phyloP scores from a whole-genome alignment of 2,888 invertebrate genomes.

The Ophioninae sp. region DNA sequence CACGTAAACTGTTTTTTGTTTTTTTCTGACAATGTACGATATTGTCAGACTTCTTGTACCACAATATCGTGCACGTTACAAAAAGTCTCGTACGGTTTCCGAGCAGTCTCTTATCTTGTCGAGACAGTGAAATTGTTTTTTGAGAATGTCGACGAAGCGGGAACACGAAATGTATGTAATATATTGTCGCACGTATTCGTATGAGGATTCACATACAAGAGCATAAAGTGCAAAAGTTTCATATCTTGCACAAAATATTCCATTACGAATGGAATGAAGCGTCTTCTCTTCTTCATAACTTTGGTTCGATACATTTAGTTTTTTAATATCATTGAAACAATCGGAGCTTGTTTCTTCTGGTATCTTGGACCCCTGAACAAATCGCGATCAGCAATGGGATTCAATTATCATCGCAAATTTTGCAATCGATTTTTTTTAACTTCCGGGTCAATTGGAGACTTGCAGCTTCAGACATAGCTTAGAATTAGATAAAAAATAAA shows the following conservation, averaged over 20 bases:
- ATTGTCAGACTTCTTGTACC: constrained; percentile 9
- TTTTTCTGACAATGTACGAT: background rate
- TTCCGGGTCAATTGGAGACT: too few relatives aligned
- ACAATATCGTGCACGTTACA: background rate
- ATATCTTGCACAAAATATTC: background rate
- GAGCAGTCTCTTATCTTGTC: constrained; percentile 19
- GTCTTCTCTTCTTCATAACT: background rate
- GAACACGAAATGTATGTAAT: background rate
- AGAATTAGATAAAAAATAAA: too few relatives aligned
- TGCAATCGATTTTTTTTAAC: too few relatives aligned
- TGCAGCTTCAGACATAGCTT: too few relatives aligned
- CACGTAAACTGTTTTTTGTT: background rate
- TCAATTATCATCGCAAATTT: too few relatives aligned
- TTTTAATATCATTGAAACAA: background rate
- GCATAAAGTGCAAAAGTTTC: background rate
- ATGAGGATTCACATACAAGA: background rate
- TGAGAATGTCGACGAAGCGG: background rate
- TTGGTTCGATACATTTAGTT: background rate
- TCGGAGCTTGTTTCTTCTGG: background rate
- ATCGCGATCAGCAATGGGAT: too few relatives aligned
- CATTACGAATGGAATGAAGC: background rate
- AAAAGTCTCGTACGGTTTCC: constrained; percentile 4
- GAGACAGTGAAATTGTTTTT: constrained; percentile 37
- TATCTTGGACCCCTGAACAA: background rate
- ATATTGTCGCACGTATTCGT: background rate